These are phyloP conservation scores for Zeugodacus cucurbitae DNA, from an alignment of 1,140 invertebrate genomes.

Conservation along the genomic window DNA sequence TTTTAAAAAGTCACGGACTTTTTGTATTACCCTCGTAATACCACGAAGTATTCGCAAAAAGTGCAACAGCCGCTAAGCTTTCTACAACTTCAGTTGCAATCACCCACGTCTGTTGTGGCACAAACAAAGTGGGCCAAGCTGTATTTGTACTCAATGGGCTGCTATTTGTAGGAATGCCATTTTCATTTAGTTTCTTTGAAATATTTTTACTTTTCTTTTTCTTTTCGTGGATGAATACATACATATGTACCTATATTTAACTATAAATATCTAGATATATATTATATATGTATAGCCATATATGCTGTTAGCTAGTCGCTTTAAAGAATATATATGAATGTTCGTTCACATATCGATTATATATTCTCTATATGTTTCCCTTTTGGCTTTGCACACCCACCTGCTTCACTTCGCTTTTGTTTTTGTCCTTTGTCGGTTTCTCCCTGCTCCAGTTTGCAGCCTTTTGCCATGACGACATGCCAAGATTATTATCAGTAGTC, in stretches of 20 bases:
- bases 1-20: no score
- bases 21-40: background rate
- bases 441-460: background rate
- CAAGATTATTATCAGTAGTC: slow-evolving; percentile 38
- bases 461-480: slow-evolving; percentile 31
- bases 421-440: background rate
- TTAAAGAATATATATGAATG: background rate
- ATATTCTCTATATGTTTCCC: background rate
- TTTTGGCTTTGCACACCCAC: background rate
- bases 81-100: background rate
- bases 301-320: background rate
- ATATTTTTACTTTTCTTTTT: background rate
- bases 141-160: background rate
- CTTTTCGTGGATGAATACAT: background rate
- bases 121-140: background rate
- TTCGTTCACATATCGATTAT: background rate
- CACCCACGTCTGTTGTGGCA: background rate
- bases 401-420: background rate
- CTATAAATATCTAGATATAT: no score
- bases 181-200: background rate
- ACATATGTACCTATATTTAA: background rate
- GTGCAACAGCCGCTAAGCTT: background rate
- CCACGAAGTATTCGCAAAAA: background rate
- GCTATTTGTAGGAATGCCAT: background rate
- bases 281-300: background rate